Conservation (phyloP, 2,797 vertebrate species). For the Falco concolor region DNA sequence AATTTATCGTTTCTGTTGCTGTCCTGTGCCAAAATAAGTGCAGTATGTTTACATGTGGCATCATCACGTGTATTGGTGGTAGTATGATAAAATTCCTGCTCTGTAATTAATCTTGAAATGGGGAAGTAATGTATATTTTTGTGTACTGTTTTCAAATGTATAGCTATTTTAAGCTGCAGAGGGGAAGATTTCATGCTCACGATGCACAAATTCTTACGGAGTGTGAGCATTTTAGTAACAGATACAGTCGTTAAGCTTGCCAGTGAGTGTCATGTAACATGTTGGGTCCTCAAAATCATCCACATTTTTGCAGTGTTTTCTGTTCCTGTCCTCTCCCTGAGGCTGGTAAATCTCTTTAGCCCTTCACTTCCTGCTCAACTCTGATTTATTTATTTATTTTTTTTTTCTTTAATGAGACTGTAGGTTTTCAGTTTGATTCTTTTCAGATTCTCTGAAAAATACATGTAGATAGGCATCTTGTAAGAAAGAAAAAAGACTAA, state of each 20-base stretch:
- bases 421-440: background rate
- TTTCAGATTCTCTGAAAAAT: background rate
- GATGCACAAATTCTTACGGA: background rate
- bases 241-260: background rate
- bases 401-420: background rate
- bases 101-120: background rate
- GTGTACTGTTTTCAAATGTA: background rate
- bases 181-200: background rate
- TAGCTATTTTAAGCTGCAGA: background rate
- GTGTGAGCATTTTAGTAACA: slow-evolving; percentile 13
- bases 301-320: background rate
- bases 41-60: background rate
- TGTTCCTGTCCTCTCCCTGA: background rate
- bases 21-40: background rate
- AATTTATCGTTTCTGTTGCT: background rate
- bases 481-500: background rate
- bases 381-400: background rate
- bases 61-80: background rate
- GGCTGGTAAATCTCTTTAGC: background rate
- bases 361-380: background rate
- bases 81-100: background rate
- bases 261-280: background rate
- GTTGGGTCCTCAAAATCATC: background rate
- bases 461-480: background rate
- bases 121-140: background rate